Conservation (phyloP, 2,797 vertebrate species). For the Acanthiza pusilla region DNA sequence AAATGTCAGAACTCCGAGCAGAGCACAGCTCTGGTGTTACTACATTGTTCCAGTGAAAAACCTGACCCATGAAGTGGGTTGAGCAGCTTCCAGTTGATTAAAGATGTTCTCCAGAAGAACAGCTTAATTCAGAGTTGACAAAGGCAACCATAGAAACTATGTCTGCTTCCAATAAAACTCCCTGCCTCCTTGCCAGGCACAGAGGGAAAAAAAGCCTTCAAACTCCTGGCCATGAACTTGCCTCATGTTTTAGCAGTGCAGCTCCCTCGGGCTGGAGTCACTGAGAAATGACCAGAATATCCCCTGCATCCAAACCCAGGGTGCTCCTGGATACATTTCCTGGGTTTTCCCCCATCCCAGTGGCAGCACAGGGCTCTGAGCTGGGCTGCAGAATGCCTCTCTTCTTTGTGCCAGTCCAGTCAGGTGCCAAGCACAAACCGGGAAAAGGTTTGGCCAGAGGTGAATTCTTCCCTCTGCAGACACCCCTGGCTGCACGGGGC, state of each 20-base stretch:
- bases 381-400: neutral
- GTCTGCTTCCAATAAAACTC: slow-evolving; percentile 43
- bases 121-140: neutral
- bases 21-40: neutral
- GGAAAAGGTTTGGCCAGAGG: neutral
- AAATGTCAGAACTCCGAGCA: neutral
- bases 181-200: slow-evolving; percentile 13
- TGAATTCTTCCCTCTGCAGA: neutral
- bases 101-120: slow-evolving; percentile 48
- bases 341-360: neutral
- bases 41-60: slow-evolving; percentile 15
- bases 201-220: slow-evolving; percentile 3
- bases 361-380: neutral
- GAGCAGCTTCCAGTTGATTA: slow-evolving; percentile 37
- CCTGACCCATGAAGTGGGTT: neutral
- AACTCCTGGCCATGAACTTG: neutral
- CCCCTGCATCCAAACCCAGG: neutral
- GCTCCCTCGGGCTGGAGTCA: neutral
- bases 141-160: slow-evolving; percentile 28
- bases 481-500: neutral
- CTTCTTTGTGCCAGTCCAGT: neutral
- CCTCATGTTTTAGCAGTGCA: neutral
- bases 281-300: neutral
- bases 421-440: neutral
- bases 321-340: neutral